Evolutionary conservation across 1,140 invertebrate genomes (phyloP), one percentile per base, ranked within the genome.

Genomic region (Cardiocondyla obscurior): DNA sequence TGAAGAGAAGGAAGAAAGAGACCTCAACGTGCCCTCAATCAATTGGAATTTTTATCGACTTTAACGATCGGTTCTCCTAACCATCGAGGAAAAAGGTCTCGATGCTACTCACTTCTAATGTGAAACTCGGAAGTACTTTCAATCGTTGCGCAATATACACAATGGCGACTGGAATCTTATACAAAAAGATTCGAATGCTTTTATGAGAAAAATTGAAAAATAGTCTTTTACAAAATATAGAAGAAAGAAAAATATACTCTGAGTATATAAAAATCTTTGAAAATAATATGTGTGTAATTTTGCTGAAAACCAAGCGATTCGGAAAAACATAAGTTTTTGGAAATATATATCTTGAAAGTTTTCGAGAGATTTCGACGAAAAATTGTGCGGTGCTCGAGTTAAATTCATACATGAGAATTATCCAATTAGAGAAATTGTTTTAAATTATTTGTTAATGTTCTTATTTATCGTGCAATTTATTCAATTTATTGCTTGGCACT

Each of bases 31-130:
- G 42, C 19, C 44, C 82, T 77, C 70, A 53, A 88, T 85, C 86
- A 85, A 85, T 72, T 39, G 49, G 57, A 84, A 77, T 82, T 88
- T 88, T 88, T 82, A 85, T 88, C 86, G 70, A 57, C 57, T 60
- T 77, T 87, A 88, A 88, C 83, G 83, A 88, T 22, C 14, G 46
- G 55, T 49, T 49, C 42, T 67, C 64, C 25, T 81, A 72, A 74
- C 22, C 33, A 55, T 8, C 25, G 5, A 58, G 25, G 49, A 69
- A 49, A 70, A 60, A 82, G 25, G 69, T 67, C 33, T 30, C 22
- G 39, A 55, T 30, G 30, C 19, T 60, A 36, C 53, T n/a, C 46
- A 49, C 39, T 62, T 60, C 36, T 62, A 51, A 67, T 58, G 28
- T 53, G 62, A 12, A 44, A 12, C 16, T 73, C 51, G 49, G 16